Percentiles rank a stretch among this genome's conserved stretches.
Evolutionary conservation across 2,888 invertebrate species (phyloP).

Genomic region (Hemithea aestivaria): DNA sequence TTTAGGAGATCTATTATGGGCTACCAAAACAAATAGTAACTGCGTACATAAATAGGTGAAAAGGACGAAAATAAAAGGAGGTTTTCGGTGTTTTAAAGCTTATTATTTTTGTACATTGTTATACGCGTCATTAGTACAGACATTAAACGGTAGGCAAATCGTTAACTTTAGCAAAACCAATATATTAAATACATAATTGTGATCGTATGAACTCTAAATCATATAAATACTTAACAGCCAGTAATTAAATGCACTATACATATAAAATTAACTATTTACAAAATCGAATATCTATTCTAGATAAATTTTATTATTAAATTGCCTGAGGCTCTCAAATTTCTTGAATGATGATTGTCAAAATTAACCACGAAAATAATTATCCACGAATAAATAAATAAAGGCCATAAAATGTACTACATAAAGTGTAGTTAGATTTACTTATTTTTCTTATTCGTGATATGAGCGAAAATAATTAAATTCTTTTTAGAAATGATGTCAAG

Average conservation of each 20-base stretch:
- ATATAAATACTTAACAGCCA: conserved; percentile 71
- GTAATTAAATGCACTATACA: conserved; percentile 73
- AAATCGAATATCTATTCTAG: conserved; percentile 12
- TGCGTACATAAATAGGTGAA: too few species aligned
- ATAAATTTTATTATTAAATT: conserved; percentile 14
- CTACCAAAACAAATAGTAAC: too few species aligned
- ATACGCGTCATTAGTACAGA: conserved; percentile 63
- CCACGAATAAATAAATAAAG: too few species aligned
- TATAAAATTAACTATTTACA: conserved; percentile 67
- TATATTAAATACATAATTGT: conserved; percentile 37
- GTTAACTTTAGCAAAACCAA: conserved; percentile 43
- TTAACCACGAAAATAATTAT: too few species aligned
- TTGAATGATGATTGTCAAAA: conserved; percentile 13
- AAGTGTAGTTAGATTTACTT: too few species aligned
- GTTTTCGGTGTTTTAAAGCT: conserved; percentile 64
- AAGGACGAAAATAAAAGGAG: conserved; percentile 28
- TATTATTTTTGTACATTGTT: conserved; percentile 76
- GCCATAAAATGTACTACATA: too few species aligned
- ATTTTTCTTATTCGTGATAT: too few species aligned
- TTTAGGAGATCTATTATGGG: too few species aligned
- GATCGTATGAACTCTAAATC: conserved; percentile 46
- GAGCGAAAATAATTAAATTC: too few species aligned
- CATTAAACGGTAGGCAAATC: conserved; percentile 33
- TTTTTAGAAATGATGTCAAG: too few species aligned
- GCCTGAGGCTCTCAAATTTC: conserved; percentile 5